A percentile compares a stretch with the other conserved stretches of the same genome.
Evolutionary conservation across 1,140 invertebrate genomes (phyloP).

Genomic region (Probaryconus sp.): DNA sequence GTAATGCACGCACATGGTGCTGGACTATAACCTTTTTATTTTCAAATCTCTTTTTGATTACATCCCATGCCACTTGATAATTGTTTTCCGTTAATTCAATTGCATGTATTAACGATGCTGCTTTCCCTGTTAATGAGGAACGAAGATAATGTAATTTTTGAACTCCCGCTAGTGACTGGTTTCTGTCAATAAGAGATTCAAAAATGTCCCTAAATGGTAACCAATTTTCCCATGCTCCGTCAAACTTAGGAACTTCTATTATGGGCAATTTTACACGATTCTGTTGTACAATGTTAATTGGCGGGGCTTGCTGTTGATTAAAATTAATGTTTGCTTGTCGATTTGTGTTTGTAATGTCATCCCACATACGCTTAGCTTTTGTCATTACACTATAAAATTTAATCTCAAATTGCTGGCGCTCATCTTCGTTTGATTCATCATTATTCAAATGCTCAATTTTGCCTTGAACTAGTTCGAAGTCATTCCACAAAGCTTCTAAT

Average conservation of each 20-base stretch:
- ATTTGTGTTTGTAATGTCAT: too few relatives aligned
- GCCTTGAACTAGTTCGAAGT: too few relatives aligned
- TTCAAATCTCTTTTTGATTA: slow-evolving; percentile 59
- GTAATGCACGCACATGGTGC: slow-evolving; percentile 59
- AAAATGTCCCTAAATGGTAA: slow-evolving; percentile 29
- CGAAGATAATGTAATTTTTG: slow-evolving; percentile 47
- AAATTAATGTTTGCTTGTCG: too few relatives aligned
- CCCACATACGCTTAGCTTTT: too few relatives aligned
- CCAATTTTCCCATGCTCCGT: slow-evolving; percentile 28
- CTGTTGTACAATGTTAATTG: too few relatives aligned
- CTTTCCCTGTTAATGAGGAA: slow-evolving; percentile 8
- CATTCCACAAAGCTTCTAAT: neutral
- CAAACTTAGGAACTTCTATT: slow-evolving; percentile 25
- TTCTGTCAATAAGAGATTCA: slow-evolving; percentile 21
- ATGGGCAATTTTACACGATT: slow-evolving; percentile 15
- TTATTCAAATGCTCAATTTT: too few relatives aligned
- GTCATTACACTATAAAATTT: too few relatives aligned
- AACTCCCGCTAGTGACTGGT: slow-evolving; percentile 12
- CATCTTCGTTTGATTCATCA: too few relatives aligned
- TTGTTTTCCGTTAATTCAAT: slow-evolving; percentile 1
- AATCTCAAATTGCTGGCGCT: too few relatives aligned
- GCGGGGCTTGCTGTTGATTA: too few relatives aligned
- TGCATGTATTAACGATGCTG: neutral
- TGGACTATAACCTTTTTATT: slow-evolving; percentile 58
- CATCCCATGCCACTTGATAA: slow-evolving; percentile 63